A percentile compares a stretch with the other conserved stretches of the same genome.
Evolutionary conservation across 1,140 invertebrate genomes (phyloP).

Genomic region (Camponotus vicinus): DNA sequence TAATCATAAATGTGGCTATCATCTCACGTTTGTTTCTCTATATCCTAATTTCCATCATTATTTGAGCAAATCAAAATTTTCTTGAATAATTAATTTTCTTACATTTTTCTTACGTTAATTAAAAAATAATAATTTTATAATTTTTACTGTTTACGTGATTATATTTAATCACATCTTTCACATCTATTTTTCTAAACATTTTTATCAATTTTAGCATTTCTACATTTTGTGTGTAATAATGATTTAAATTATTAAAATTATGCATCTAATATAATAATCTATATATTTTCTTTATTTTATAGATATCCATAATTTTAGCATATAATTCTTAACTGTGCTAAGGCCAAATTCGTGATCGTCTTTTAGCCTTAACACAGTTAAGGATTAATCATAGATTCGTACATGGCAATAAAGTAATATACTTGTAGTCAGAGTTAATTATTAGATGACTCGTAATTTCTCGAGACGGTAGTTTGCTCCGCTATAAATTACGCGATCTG

Average conservation of each 20-base stretch:
- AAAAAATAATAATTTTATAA: conserved; percentile 4
- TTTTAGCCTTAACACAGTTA: not conserved
- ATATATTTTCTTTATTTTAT: not conserved
- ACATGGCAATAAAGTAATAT: conserved; percentile 1
- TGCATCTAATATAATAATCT: not conserved
- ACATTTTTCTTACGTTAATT: not conserved
- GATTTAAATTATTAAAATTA: not conserved
- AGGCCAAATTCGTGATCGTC: not conserved
- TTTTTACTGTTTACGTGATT: not conserved
- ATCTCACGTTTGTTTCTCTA: not conserved
- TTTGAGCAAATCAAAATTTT: conserved; percentile 12
- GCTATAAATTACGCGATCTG: conserved; percentile 42
- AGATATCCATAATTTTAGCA: not conserved
- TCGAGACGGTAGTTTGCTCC: conserved; percentile 32
- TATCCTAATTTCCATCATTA: not conserved
- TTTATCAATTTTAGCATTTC: not conserved
- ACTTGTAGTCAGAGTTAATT: conserved; percentile 17
- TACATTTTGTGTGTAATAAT: not conserved
- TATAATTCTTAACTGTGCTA: not conserved
- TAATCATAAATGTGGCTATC: not conserved
- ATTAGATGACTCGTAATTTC: conserved; percentile 37
- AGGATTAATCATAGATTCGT: conserved; percentile 12
- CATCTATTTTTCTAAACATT: not conserved
- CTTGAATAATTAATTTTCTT: conserved; percentile 37
- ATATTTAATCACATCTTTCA: not conserved